Base-by-base conservation (phyloP, 2,888 invertebrate genomes). In the Onchidella celtica region DNA sequence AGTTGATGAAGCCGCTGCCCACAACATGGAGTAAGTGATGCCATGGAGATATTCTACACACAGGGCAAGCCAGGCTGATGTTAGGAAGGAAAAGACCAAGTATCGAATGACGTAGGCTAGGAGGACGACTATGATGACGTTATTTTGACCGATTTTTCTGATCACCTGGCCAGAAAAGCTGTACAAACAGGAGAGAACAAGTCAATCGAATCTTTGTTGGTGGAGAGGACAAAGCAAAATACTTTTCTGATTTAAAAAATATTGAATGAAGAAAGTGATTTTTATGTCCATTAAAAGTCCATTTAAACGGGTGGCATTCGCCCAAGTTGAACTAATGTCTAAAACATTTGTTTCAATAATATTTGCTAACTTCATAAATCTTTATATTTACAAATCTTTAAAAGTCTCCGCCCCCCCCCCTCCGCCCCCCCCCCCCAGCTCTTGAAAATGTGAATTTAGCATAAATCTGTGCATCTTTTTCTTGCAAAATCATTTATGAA, bases 1-100 rank as follows among this genome's bases (percentile, higher is more conserved):
- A 97, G 2, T 97, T 96, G 89, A 97, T 9, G 97, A 97, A 1
- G 97, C 97, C 55, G 97, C 96, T 32, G 97, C 97, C 96, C 97
- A 97, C 96, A 97, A 97, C 87, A 97, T 94, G 24, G 98, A 97
- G 91, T 97, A 96, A 0, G 97, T 97, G 34, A 97, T 94, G 0
- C 98, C 98, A 93, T 98, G 97, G 14, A 97, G 93, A 85, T 97
- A 92, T 93, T 98, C 98, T 72, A 98, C 95, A 0, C 97, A 96
- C 79, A 98, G 94, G 68, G 96, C 95, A 94, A 95, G 95, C 97
- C 97, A 97, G 0, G 97, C 96, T 93, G 97, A 96, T 0, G 94
- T 94, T 76, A 97, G 93, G 76, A 96, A 93, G 2, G 97, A 97
- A 76, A 84, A 36, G 9, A 55, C 55, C 29, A 80, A 36, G 27